Percentiles rank a stretch among this genome's conserved stretches.
phyloP scores from a whole-genome alignment of 2,797 vertebrate species.

The Schizopygopsis malacanthus region DNA sequence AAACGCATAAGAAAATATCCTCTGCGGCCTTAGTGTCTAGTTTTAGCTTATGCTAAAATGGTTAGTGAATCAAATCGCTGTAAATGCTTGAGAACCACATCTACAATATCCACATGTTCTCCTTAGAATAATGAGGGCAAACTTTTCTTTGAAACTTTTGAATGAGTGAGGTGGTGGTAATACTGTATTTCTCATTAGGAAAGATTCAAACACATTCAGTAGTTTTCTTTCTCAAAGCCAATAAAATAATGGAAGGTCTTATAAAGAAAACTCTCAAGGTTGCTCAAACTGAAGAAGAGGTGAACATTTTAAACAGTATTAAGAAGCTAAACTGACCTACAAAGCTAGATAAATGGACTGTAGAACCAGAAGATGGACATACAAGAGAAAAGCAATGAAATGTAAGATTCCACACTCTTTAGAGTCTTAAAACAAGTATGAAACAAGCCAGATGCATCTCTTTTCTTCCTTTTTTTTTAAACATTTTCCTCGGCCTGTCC shows the following conservation, averaged over 20 bases:
- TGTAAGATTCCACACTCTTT: slow-evolving; percentile 26
- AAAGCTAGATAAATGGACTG: slow-evolving; percentile 14
- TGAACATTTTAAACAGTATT: not conserved
- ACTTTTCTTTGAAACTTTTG: not conserved
- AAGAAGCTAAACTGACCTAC: slow-evolving; percentile 26
- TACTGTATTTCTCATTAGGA: slow-evolving; percentile 20
- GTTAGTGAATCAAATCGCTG: slow-evolving; percentile 25
- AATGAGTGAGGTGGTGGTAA: not conserved
- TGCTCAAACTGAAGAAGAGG: slow-evolving; percentile 9
- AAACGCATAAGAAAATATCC: slow-evolving; percentile 33
- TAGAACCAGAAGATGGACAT: slow-evolving; percentile 6
- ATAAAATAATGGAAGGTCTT: not conserved
- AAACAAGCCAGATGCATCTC: slow-evolving; percentile 5
- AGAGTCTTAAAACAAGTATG: slow-evolving; percentile 12
- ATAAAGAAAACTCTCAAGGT: slow-evolving; percentile 1
- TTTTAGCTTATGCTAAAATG: slow-evolving; percentile 25
- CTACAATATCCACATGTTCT: not conserved
- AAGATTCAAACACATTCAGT: slow-evolving; percentile 3
- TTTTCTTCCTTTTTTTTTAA: not conserved
- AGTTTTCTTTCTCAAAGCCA: slow-evolving; percentile 15
- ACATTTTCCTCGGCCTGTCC: slow-evolving; percentile 4
- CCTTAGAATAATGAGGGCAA: not conserved
- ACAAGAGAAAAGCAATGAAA: slow-evolving; percentile 21
- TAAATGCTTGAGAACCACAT: slow-evolving; percentile 10
- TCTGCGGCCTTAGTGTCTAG: slow-evolving; percentile 26